Conservation (phyloP, 2,797 vertebrate genomes). For the Argentina silus region DNA sequence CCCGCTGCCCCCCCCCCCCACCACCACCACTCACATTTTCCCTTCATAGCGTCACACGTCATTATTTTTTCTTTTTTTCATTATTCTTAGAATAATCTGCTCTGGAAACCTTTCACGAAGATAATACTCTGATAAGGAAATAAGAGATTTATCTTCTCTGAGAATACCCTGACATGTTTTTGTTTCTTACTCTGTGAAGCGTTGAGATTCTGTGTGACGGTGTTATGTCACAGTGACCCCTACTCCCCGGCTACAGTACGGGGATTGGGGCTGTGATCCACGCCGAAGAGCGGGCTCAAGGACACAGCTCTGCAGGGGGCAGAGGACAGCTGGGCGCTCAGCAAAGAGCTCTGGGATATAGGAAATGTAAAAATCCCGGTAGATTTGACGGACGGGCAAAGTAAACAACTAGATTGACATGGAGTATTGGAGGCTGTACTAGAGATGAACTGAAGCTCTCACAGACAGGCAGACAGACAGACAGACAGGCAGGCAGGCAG, state of each 20-base stretch:
- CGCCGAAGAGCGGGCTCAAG: constrained; percentile 63
- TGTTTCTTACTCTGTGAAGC: constrained; percentile 18
- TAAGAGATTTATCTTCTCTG: constrained; percentile 20
- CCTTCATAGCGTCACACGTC: constrained; percentile 4
- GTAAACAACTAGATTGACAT: background rate
- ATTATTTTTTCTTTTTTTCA: constrained; percentile 45
- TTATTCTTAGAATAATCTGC: constrained; percentile 6
- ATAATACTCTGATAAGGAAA: constrained; percentile 31
- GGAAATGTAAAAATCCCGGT: constrained; percentile 50
- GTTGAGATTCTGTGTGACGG: constrained; percentile 15
- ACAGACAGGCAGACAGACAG: background rate
- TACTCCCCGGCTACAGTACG: constrained; percentile 23
- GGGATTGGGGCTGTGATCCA: constrained; percentile 38
- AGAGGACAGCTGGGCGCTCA: constrained; percentile 59
- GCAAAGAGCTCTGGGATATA: constrained; percentile 45
- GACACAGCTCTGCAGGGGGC: constrained; percentile 67
- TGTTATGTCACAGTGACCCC: constrained; percentile 32
- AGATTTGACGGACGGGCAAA: background rate
- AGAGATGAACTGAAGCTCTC: background rate
- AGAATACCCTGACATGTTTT: constrained; percentile 18
- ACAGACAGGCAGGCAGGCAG: background rate
- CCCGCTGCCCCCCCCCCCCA: constrained; percentile 9
- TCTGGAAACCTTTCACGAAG: background rate
- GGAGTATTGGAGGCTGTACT: background rate
- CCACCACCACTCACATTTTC: constrained; percentile 6